Evolutionary conservation across 2,888 invertebrate species (phyloP).

Genomic region (Sisyra terminalis): DNA sequence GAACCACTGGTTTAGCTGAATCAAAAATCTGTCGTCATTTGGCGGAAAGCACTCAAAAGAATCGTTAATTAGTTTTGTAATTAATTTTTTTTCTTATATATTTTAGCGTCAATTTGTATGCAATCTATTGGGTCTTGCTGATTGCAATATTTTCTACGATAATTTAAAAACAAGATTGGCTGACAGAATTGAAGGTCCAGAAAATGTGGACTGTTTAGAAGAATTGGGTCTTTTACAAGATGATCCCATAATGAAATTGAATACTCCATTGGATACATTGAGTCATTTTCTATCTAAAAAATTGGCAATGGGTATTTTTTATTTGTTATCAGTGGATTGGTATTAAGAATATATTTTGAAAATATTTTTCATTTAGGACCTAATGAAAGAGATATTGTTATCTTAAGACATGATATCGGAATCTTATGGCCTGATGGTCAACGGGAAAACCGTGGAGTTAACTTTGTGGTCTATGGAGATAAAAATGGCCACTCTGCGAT

Average conservation of each 20-base stretch:
- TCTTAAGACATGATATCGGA: constrained; percentile 84
- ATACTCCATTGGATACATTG: constrained; percentile 83
- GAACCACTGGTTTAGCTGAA: too few species aligned
- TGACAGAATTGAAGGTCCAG: constrained; percentile 57
- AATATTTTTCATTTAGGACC: constrained; percentile 30
- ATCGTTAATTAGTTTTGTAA: too few species aligned
- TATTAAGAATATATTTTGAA: not conserved
- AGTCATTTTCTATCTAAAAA: constrained; percentile 74
- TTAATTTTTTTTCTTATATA: constrained; percentile 2
- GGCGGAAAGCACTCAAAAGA: too few species aligned
- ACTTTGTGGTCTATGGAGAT: constrained; percentile 82
- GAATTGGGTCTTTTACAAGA: constrained; percentile 80
- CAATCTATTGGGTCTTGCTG: constrained; percentile 66
- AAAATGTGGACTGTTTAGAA: constrained; percentile 61
- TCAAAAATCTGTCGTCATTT: too few species aligned
- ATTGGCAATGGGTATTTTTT: constrained; percentile 49
- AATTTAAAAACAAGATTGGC: constrained; percentile 72
- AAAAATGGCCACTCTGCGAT: constrained; percentile 78
- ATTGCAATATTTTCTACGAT: constrained; percentile 80
- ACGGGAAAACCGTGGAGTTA: constrained; percentile 66
- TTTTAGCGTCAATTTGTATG: constrained; percentile 68
- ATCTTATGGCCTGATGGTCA: constrained; percentile 82
- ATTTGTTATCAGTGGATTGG: constrained; percentile 3
- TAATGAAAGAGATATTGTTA: constrained; percentile 83
- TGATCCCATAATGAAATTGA: constrained; percentile 60